Evolutionary conservation across 2,797 vertebrate genomes (phyloP).

Genomic region (Hylomyscus alleni): DNA sequence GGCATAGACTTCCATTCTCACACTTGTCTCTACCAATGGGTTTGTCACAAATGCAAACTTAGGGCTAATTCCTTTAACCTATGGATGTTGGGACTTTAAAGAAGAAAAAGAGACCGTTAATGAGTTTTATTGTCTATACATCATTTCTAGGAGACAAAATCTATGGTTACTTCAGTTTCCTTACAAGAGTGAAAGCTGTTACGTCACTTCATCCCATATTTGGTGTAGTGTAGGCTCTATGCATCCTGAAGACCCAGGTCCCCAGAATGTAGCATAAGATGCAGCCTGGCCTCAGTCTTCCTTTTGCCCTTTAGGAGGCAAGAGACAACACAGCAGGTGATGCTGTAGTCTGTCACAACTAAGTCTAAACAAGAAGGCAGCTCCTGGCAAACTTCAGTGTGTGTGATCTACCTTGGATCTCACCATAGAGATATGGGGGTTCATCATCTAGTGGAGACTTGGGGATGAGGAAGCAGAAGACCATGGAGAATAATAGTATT

Average conservation of each 20-base stretch:
- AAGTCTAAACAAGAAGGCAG: background rate
- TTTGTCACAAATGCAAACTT: slow-evolving; percentile 53
- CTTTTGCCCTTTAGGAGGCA: background rate
- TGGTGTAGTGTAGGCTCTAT: background rate
- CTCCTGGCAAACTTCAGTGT: background rate
- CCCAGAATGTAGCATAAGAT: background rate
- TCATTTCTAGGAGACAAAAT: background rate
- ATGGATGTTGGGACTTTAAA: slow-evolving; percentile 24
- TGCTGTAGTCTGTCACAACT: background rate
- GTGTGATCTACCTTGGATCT: background rate
- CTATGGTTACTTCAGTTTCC: background rate
- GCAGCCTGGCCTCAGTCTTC: no score
- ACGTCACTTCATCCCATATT: background rate
- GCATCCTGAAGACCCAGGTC: background rate
- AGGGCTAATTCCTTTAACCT: slow-evolving; percentile 30
- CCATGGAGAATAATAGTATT: background rate
- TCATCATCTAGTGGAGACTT: background rate
- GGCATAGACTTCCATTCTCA: background rate
- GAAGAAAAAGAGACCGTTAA: background rate
- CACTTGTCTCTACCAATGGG: slow-evolving; percentile 64
- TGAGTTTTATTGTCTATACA: background rate
- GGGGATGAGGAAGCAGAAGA: background rate
- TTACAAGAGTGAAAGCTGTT: background rate
- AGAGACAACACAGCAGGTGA: background rate
- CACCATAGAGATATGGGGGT: background rate